Evolutionary conservation across 2,888 invertebrate species (phyloP), one percentile per base, ranked within the genome.

Genomic region (Hylaea fasciaria): DNA sequence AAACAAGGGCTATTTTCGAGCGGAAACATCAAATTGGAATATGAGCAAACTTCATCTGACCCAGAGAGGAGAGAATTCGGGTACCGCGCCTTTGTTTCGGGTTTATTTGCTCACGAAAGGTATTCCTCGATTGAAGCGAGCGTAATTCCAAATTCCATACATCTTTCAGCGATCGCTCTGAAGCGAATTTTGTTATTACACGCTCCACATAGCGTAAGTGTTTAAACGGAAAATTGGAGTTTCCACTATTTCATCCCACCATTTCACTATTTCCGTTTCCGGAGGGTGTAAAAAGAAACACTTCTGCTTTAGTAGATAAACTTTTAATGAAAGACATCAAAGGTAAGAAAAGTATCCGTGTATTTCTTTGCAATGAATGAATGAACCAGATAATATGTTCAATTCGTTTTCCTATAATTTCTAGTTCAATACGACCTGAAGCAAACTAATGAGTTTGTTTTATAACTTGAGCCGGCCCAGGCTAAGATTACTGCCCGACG

Each of bases 21-120:
- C 46, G 47, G n/a, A 29, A 39, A 13, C 12, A 28, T 5, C 47
- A 14, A 28, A 51, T 41, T 46, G 46, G 45, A 44, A 57, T 57
- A 64, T 64, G 70, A 73, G 63, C 71, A 73, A 78, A 77, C 66
- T 77, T 74, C 68, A 77, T 72, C 79, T 83, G 80, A 78, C 79
- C 79, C 73, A 76, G 63, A 65, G 47, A 57, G 64, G 45, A 37
- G 11, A 40, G 41, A 35, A 46, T 59, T 58, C 51, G 57, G 52
- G 22, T n/a, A 16, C 48, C 50, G 49, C 44, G 16, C 61, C 66
- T 67, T 67, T 72, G 68, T 72, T 64, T 62, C 58, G 57, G 62
- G 57, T 67, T 67, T 72, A 70, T 72, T 69, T 71, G 68, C 57
- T 55, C 61, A 35, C 52, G 51, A 39, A 60, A 71, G 69, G 69